Conservation (phyloP, 1,140 invertebrate species). For the Pinna nobilis region DNA sequence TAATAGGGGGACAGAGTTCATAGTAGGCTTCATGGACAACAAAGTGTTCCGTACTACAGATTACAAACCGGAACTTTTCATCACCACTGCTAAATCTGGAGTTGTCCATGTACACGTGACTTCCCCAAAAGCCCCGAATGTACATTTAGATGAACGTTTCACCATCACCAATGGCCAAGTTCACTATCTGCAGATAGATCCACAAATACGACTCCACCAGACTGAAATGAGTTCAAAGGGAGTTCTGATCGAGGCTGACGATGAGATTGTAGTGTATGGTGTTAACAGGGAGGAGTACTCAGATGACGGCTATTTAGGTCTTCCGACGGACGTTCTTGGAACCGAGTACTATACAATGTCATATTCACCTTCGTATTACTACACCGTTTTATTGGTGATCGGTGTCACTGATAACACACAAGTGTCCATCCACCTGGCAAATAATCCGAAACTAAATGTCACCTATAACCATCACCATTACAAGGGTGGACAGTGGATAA, state of each 20-base stretch:
- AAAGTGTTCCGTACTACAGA: neutral
- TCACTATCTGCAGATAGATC: neutral
- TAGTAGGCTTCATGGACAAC: slow-evolving; percentile 31
- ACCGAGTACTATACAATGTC: slow-evolving; percentile 52
- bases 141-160: neutral
- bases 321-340: slow-evolving; percentile 55
- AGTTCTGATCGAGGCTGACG: slow-evolving; percentile 41
- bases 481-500: slow-evolving; percentile 31
- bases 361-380: slow-evolving; percentile 32
- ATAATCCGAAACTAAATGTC: slow-evolving; percentile 22
- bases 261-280: slow-evolving; percentile 50
- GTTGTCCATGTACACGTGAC: slow-evolving; percentile 13
- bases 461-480: slow-evolving; percentile 34
- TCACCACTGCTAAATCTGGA: neutral
- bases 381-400: slow-evolving; percentile 33
- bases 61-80: slow-evolving; percentile 21
- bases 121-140: neutral
- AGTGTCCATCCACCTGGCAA: slow-evolving; percentile 34
- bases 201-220: slow-evolving; percentile 4
- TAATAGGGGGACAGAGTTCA: slow-evolving; percentile 15
- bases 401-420: slow-evolving; percentile 36
- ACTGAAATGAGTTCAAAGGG: slow-evolving; percentile 36
- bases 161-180: slow-evolving; percentile 1
- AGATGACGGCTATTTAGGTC: slow-evolving; percentile 58
- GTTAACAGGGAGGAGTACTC: slow-evolving; percentile 52